Evolutionary conservation across 2,888 invertebrate genomes (phyloP), one percentile per base, ranked within the genome.

Genomic region (Acrocyrtus sp.): DNA sequence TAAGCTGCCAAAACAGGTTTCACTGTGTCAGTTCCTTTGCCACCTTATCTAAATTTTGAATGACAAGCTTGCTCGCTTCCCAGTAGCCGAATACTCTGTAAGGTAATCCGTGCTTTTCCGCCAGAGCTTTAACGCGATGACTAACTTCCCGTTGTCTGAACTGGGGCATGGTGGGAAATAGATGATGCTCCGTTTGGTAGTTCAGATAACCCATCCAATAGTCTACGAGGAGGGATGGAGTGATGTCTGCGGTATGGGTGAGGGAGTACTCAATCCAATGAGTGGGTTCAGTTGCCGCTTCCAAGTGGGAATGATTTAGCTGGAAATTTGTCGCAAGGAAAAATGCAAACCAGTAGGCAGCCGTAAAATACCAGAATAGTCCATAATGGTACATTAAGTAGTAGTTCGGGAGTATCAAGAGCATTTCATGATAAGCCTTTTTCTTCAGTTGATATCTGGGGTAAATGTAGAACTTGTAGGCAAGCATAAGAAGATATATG

Each of bases 201-300:
- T 45, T 45, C 10, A 45, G n/a, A 17, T 70, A 67, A 8, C 75
- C 73, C 73, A 73, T 73, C 67, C 68, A 77, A 21, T 60, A 75
- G 45, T 75, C 63, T 0, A 50, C 47, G 39, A 69, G 68, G 48
- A 72, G 45, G 0, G 68, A 68, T 5, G 74, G 66, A 51, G 58
- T n/a, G 6, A 77, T 56, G 51, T 77, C 54, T 17, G 58, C 68
- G 2, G 75, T 78, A 27, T 75, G 75, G 3, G 53, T 48, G 1
- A 68, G 34, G 1, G 69, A 60, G 19, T 75, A 77, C 21, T 75
- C 75, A 10, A 75, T 61, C 78, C 78, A 78, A 43, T 75, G 78
- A 3, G 58, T 62, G 1, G 67, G 75, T 22, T 75, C 51, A 6
- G 67, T 56, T 0, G 74, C 45, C 12, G 75, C 69, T 1, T 67